A percentile compares a stretch with the other conserved stretches of the same genome.
phyloP scores from a whole-genome alignment of 2,113 vertebrate genomes.

The Varanus salvator region DNA sequence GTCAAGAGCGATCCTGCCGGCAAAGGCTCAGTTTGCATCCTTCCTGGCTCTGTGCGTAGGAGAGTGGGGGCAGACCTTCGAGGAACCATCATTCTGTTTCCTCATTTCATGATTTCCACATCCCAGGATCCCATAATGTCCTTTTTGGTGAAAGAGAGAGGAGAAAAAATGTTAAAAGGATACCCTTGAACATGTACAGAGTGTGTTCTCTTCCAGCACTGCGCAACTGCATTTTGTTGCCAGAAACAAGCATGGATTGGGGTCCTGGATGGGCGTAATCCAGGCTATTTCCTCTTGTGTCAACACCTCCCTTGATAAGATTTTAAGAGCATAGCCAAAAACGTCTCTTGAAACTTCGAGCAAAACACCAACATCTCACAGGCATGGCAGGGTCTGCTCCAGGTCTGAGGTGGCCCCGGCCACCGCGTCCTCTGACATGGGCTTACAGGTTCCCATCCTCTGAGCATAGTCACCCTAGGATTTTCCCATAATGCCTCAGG shows the following conservation, averaged over 20 bases:
- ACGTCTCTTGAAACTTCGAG: neutral
- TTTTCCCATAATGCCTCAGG: too few relatives aligned
- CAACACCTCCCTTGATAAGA: neutral
- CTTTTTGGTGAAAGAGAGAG: neutral
- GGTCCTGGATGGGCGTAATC: neutral
- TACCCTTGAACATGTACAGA: neutral
- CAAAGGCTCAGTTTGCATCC: neutral
- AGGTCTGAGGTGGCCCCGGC: too few relatives aligned
- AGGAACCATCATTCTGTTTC: neutral
- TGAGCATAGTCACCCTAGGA: too few relatives aligned
- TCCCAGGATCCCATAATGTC: too few relatives aligned
- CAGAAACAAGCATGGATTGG: neutral
- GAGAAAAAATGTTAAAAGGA: neutral
- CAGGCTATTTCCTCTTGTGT: neutral
- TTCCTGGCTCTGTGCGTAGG: neutral
- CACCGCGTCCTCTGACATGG: too few relatives aligned
- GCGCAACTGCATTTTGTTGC: neutral
- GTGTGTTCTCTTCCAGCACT: neutral
- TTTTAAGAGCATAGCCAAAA: neutral
- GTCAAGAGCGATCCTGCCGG: neutral
- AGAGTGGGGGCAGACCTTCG: too few relatives aligned
- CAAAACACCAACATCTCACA: too few relatives aligned
- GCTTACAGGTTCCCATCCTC: too few relatives aligned
- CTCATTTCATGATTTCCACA: too few relatives aligned
- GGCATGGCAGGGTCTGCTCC: too few relatives aligned